Conservation (phyloP, 2,113 vertebrate genomes). For the Telmatochromis brachygnathus region DNA sequence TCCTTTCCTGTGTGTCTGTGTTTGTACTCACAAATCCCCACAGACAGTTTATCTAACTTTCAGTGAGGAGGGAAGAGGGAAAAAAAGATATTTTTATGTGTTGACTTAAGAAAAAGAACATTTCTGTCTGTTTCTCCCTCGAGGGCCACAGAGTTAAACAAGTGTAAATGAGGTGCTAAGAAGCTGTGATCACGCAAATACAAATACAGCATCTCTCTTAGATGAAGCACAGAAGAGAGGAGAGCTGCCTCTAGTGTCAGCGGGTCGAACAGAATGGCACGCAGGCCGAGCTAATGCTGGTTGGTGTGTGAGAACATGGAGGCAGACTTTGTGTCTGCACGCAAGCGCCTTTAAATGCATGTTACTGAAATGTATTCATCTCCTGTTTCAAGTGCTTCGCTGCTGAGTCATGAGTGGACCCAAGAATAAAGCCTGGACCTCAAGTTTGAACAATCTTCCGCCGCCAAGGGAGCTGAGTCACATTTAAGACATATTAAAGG, state of each 20-base stretch:
- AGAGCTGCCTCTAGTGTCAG: constrained; percentile 18
- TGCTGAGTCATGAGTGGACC: neutral
- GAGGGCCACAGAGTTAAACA: neutral
- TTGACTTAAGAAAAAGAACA: constrained; percentile 17
- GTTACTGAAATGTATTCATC: constrained; percentile 17
- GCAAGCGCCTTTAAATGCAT: neutral
- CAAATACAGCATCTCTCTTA: neutral
- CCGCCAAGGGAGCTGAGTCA: neutral
- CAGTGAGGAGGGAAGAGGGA: neutral
- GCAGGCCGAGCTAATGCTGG: constrained; percentile 28
- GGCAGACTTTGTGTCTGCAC: constrained; percentile 23
- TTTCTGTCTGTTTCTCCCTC: neutral
- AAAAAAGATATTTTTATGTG: neutral
- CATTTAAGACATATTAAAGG: neutral
- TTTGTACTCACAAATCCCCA: neutral
- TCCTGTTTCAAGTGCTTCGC: neutral
- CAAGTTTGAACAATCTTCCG: neutral
- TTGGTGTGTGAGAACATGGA: constrained; percentile 23
- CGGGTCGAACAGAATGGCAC: constrained; percentile 17
- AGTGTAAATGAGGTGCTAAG: constrained; percentile 27
- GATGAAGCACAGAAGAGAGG: neutral
- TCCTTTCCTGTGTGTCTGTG: neutral
- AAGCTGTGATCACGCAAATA: neutral
- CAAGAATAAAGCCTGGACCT: neutral
- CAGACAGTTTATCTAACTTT: constrained; percentile 37